Percentiles rank a stretch among this genome's conserved stretches.
Evolutionary conservation across 2,888 invertebrate species (phyloP).

Genomic region (Nemurella pictetii): DNA sequence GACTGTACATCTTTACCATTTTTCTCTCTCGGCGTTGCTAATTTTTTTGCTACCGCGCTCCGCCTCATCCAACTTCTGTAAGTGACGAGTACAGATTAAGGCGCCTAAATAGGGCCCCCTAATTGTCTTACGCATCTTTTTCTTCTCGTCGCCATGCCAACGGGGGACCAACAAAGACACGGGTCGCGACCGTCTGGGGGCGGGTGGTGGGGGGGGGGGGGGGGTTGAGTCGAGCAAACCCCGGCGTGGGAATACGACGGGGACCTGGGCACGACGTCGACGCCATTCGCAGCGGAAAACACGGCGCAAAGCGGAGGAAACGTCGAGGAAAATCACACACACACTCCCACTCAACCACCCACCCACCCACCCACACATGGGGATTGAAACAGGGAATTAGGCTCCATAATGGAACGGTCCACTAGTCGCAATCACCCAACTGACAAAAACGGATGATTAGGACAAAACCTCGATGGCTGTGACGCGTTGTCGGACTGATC

Average conservation of each 20-base stretch:
- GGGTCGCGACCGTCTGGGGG: not conserved
- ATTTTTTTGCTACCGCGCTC: conserved; percentile 14
- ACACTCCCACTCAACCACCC: not conserved
- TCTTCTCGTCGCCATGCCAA: conserved; percentile 23
- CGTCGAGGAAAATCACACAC: not conserved
- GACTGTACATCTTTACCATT: conserved; percentile 6
- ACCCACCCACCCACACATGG: not conserved
- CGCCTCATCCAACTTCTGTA: conserved; percentile 20
- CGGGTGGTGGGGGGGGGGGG: too few relatives aligned
- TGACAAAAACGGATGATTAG: conserved; percentile 18
- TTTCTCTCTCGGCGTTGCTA: conserved; percentile 28
- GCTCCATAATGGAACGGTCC: conserved; percentile 12
- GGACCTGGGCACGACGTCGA: not conserved
- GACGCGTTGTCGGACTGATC: not conserved
- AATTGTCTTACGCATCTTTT: conserved; percentile 26
- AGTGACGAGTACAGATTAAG: conserved; percentile 31
- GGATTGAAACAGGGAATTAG: conserved; percentile 5
- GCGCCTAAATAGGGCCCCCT: conserved; percentile 3
- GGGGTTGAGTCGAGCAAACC: not conserved
- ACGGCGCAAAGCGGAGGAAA: not conserved
- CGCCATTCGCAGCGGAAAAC: not conserved
- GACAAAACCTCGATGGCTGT: not conserved
- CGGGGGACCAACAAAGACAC: not conserved
- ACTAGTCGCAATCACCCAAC: not conserved
- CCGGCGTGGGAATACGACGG: not conserved